Base-by-base conservation (phyloP, 2,113 vertebrate species). In the Pogona vitticeps region DNA sequence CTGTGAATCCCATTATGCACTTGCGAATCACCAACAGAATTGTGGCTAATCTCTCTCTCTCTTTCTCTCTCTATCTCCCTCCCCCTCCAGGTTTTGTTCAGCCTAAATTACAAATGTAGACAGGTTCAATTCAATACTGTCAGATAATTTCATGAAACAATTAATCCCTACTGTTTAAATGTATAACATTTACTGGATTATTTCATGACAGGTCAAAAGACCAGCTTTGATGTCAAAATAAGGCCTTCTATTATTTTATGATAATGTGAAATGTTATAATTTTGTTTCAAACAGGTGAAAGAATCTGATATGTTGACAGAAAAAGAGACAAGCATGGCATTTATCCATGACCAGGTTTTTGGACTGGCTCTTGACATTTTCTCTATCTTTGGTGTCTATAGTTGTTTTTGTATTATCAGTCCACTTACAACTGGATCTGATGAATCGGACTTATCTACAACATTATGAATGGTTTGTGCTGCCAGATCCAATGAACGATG, bases 361-460 rank as follows among this genome's bases (percentile, higher is more conserved):
- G 78, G 59, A 58, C 33, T 85, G 72, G 26, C 82, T 85, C 59
- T 33, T 85, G 59, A 40, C 61, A 56, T 77, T 56, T 85, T 56
- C 0, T 13, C 82, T 6, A 6, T n/a, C 88, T 68, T 68, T 0
- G 26, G 82, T 4, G 10, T 26, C 87, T 81, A 20, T 71, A 79
- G 21, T 86, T 91, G 12, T 33, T 92, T 82, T 84, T 76, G 76
- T 12, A 75, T 40, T 58, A 38, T 13, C 61, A 23, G 31, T 21
- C 31, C 17, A 72, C n/a, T 72, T 72, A 33, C 21, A 58, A 46
- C 6, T 18, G 52, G 67, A 17, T 59, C 46, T 59, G 14, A 58
- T 36, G 68, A 83, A 59, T 12, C 17, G n/a, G 12, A 10, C 33
- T 33, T 70, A 20, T 17, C 63, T 71, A 6, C 20, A 83, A 52